Evolutionary conservation across 2,797 vertebrate genomes (phyloP).

Genomic region (Ctenosaura bakeri): DNA sequence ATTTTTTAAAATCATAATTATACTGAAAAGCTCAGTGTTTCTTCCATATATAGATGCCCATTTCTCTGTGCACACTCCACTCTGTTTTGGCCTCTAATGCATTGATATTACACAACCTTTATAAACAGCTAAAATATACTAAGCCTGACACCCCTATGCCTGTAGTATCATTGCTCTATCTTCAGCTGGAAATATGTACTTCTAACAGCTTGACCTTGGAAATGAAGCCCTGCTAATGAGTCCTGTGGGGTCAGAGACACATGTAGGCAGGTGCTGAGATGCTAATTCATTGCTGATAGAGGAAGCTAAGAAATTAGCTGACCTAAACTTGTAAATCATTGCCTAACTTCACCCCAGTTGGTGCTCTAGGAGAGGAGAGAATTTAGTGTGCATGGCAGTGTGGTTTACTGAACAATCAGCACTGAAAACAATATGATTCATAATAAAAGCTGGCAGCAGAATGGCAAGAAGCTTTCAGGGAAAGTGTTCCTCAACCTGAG

Average conservation of each 20-base stretch:
- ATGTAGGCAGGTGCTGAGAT: accelerated
- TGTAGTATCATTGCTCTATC: neutral
- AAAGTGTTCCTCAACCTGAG: too few species aligned
- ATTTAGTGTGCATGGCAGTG: neutral
- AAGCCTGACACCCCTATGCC: too few species aligned
- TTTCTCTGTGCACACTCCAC: neutral
- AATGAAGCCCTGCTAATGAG: neutral
- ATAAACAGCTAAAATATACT: neutral
- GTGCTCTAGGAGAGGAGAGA: neutral
- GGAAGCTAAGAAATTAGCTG: neutral
- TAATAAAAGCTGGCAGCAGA: neutral
- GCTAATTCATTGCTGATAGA: neutral
- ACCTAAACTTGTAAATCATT: constrained; percentile 8
- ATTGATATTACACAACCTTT: neutral
- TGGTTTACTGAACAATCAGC: neutral
- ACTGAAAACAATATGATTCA: neutral
- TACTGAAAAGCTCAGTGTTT: neutral
- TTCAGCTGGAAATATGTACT: neutral
- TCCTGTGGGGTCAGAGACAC: neutral
- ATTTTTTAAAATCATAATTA: neutral
- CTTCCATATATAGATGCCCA: too few species aligned
- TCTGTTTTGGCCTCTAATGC: neutral
- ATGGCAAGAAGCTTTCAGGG: neutral
- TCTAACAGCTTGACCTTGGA: neutral
- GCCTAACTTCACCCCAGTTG: constrained; percentile 1